These are phyloP conservation scores for Caenorhabditis afra DNA, from an alignment of 2,888 invertebrate species.

Conservation along the genomic window DNA sequence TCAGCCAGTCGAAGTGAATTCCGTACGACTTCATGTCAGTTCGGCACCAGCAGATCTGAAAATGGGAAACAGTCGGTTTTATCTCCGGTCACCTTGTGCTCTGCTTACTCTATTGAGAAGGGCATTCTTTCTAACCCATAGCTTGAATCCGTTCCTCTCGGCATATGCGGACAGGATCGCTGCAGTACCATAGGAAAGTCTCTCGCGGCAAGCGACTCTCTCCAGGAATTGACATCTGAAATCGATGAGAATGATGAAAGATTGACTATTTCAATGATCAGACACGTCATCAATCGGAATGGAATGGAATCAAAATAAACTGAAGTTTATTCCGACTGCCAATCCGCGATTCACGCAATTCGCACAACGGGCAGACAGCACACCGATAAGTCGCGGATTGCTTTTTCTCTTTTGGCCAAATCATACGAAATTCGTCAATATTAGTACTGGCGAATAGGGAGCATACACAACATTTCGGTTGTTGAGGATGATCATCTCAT, in stretches of 20 bases:
- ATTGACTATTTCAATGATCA: neutral
- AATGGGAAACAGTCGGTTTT: neutral
- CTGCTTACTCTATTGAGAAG: conserved; percentile 84
- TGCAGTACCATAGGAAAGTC: conserved; percentile 88
- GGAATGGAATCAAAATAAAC: neutral
- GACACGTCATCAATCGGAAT: neutral
- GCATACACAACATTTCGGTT: conserved; percentile 6
- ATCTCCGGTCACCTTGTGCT: conserved; percentile 74
- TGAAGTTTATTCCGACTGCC: neutral
- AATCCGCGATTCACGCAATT: neutral
- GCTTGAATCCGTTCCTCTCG: conserved; percentile 41
- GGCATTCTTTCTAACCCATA: conserved; percentile 85
- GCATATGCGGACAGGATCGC: conserved; percentile 85
- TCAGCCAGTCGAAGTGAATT: conserved; percentile 56
- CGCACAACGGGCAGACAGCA: neutral
- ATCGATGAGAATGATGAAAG: neutral
- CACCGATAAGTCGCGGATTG: no score
- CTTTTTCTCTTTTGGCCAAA: neutral
- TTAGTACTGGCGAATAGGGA: neutral
- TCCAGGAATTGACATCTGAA: conserved; percentile 61
- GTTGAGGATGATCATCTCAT: conserved; percentile 14
- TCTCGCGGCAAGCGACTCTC: conserved; percentile 83
- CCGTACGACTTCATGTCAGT: conserved; percentile 40
- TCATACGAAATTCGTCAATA: conserved; percentile 1
- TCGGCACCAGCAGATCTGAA: conserved; percentile 62